Evolutionary conservation across 2,888 invertebrate genomes (phyloP).

Genomic region (Drosophila anomelani): DNA sequence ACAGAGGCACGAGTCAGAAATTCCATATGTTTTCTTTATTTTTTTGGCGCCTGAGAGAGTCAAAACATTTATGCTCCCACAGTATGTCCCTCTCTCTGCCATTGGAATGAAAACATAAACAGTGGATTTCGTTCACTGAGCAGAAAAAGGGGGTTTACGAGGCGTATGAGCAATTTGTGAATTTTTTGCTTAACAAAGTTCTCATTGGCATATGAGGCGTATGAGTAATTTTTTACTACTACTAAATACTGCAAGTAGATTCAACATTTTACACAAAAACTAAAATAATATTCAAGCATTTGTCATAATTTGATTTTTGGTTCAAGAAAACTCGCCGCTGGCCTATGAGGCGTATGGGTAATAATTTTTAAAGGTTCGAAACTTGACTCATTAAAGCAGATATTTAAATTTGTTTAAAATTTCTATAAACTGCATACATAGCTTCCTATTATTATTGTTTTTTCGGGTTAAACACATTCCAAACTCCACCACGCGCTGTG

Average conservation of each 20-base stretch:
- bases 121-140: conserved; percentile 54
- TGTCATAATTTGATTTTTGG: background rate
- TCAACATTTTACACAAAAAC: background rate
- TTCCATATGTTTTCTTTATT: conserved; percentile 48
- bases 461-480: conserved; percentile 52
- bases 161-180: background rate
- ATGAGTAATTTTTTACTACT: background rate
- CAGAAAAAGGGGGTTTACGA: background rate
- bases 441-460: background rate
- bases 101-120: conserved; percentile 70
- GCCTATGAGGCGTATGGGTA: background rate
- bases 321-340: background rate
- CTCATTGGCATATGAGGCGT: background rate
- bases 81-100: conserved; percentile 8
- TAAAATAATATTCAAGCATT: background rate
- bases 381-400: background rate
- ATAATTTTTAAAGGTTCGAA: background rate
- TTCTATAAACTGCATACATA: background rate
- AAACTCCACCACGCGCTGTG: conserved; percentile 54
- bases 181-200: too few species aligned
- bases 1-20: conserved; percentile 25
- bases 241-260: background rate
- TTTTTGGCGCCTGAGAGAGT: conserved; percentile 16
- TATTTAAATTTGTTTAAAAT: background rate
- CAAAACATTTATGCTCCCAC: conserved; percentile 11